Percentiles rank a stretch among this genome's conserved stretches.
Evolutionary conservation across 2,797 vertebrate species (phyloP).

Genomic region (Eidolon dupreanum): DNA sequence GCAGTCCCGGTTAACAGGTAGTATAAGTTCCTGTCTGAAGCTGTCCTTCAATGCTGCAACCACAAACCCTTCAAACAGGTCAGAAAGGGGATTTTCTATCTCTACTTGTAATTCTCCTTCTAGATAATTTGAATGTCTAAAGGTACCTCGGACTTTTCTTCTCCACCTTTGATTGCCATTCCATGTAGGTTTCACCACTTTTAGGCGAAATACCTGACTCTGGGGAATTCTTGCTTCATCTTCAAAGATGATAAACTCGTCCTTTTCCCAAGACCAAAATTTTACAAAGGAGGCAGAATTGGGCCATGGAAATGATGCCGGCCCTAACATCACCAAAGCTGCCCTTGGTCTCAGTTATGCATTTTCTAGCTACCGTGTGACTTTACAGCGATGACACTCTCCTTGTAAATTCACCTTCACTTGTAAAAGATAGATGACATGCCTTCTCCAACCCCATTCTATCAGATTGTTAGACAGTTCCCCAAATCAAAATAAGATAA

Average conservation of each 20-base stretch:
- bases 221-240: neutral
- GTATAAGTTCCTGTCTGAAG: neutral
- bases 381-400: neutral
- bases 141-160: neutral
- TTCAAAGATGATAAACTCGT: neutral
- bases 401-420: neutral
- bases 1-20: neutral
- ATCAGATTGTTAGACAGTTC: neutral
- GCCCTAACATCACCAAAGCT: neutral
- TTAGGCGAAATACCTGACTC: neutral
- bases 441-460: neutral
- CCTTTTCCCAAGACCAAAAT: neutral
- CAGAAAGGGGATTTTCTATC: neutral
- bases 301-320: rapidly evolving
- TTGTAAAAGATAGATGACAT: neutral
- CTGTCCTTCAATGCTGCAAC: neutral
- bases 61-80: neutral
- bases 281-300: neutral
- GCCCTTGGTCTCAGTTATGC: neutral
- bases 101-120: neutral
- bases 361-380: neutral
- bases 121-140: neutral
- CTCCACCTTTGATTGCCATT: neutral
- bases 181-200: neutral
- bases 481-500: neutral